These are phyloP conservation scores for Erpetoichthys calabaricus DNA, from an alignment of 2,797 vertebrate species.

Conservation along the genomic window DNA sequence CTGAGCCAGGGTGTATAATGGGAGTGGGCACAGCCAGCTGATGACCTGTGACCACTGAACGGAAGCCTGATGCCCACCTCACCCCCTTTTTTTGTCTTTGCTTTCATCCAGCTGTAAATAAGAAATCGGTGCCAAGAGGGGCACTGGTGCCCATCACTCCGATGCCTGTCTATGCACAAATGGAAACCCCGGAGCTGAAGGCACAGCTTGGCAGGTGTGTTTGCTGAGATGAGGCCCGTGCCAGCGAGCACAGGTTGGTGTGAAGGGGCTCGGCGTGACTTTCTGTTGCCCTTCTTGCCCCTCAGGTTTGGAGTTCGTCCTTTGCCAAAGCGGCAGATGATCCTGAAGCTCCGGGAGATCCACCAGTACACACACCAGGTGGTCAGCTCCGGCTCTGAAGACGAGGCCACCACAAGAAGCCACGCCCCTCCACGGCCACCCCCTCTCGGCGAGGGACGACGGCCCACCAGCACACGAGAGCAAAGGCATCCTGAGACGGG, in stretches of 20 bases:
- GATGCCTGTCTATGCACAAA: constrained; percentile 74
- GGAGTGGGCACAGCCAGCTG: no score
- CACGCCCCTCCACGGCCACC: constrained; percentile 3
- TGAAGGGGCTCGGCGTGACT: background rate
- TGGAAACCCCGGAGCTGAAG: constrained; percentile 89
- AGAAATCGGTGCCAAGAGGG: background rate
- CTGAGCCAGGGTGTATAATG: no score
- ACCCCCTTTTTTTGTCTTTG: no score
- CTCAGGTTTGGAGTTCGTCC: constrained; percentile 80
- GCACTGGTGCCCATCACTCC: constrained; percentile 66
- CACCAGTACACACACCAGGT: constrained; percentile 88
- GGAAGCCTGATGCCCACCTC: no score
- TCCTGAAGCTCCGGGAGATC: constrained; percentile 90
- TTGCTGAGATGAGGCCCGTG: background rate
- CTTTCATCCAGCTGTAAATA: no score
- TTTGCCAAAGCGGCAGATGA: constrained; percentile 85
- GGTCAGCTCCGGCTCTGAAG: constrained; percentile 57
- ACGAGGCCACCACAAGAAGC: constrained; percentile 22
- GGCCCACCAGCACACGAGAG: no score
- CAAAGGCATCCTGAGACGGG: constrained; percentile 8
- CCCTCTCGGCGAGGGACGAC: background rate
- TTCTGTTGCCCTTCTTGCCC: background rate
- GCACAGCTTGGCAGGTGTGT: constrained; percentile 64
- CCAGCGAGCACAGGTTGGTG: background rate
- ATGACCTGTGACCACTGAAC: no score